Evolutionary conservation across 2,113 vertebrate genomes (phyloP), one percentile per base, ranked within the genome.

Genomic region (Aythya baeri): DNA sequence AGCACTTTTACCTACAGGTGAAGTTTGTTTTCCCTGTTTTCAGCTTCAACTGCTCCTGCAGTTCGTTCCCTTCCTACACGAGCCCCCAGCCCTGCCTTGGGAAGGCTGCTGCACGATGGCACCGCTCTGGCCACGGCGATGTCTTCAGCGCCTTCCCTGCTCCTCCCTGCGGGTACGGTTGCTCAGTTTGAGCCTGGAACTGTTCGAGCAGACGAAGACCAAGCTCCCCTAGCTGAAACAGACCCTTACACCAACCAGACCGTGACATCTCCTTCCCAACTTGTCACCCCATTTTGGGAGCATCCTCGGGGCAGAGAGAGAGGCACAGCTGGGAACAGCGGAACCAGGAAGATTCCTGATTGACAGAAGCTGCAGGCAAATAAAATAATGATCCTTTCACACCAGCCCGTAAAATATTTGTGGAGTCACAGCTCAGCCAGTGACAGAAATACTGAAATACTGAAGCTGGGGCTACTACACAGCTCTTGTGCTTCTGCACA

Each of bases 391-490:
- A 8, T 31, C 7, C 50, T 73, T 49, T 58, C 50, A 73, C 23
- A 23, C 1, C 2, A 72, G 31, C 20, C 27, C 12, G 44, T 15
- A 43, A 38, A 87, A 58, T 6, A 70, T 5, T 14, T 17, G 17
- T 1, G 2, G n/a, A 58, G 5, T 70, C 63, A 77, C 1, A 89
- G 71, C 38, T 82, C 77, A 87, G 27, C 16, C 63, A 66, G 38
- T 43, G 72, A 36, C 2, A 8, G 59, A 66, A 82, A 65, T 14
- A 54, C 0, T 5, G 55, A 66, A 82, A 68, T 14, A 54, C 0
- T 6, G n/a, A 44, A 12, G 58, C 23, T 9, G 22, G 17, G 13
- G 14, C 59, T 50, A 14, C 25, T 50, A 31, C 31, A 21, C 14
- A 11, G 38, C 29, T 29, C 5, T 13, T 3, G 17, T 13, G 14